Conservation (phyloP, 2,797 vertebrate genomes). For the Sebastes elongatus region DNA sequence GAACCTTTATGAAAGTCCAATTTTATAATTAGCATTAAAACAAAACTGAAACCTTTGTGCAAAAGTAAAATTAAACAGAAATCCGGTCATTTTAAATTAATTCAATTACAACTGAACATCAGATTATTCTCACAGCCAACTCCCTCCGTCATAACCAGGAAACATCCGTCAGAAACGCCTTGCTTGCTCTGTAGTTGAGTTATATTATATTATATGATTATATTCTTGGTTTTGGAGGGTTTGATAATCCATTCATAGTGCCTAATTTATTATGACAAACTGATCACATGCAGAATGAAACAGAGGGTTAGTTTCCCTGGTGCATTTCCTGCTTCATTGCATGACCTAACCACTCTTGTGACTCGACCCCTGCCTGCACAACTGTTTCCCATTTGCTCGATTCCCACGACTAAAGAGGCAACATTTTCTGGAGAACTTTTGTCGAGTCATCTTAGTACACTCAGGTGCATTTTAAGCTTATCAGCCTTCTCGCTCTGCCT, state of each 20-base stretch:
- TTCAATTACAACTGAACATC: not conserved
- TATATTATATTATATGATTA: not conserved
- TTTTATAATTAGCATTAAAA: not conserved
- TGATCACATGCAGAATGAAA: not conserved
- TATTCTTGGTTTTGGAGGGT: not conserved
- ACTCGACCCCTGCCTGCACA: not conserved
- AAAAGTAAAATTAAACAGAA: not conserved
- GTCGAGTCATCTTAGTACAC: not conserved
- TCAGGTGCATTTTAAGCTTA: not conserved
- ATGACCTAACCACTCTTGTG: not conserved
- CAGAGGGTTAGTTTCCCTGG: not conserved
- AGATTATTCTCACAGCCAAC: not conserved
- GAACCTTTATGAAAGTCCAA: not conserved
- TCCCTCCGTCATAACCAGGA: not conserved
- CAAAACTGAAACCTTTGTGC: not conserved
- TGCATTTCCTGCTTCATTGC: not conserved
- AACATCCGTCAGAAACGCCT: not conserved
- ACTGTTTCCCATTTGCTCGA: slow-evolving; percentile 1
- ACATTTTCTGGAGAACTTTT: not conserved
- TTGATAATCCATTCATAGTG: not conserved
- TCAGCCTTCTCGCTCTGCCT: not conserved
- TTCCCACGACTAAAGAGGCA: not conserved
- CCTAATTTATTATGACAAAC: not conserved
- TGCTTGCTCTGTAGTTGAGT: not conserved
- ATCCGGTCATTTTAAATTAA: not conserved